Conservation (phyloP, 2,113 vertebrate genomes). For the Acanthochromis polyacanthus region DNA sequence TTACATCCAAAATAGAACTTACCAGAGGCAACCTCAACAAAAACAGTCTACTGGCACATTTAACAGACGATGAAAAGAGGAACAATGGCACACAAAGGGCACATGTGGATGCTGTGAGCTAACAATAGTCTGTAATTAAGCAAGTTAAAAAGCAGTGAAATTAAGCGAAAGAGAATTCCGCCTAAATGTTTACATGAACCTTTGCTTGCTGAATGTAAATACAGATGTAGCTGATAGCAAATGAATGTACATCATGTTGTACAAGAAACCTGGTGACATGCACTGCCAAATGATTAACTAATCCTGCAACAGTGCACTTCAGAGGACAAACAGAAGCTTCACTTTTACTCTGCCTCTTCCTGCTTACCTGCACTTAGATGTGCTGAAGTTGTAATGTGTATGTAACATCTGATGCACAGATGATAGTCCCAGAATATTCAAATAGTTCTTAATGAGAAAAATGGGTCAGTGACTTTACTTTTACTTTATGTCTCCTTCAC, state of each 20-base stretch:
- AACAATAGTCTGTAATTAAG: slow-evolving; percentile 41
- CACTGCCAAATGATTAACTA: slow-evolving; percentile 33
- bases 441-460: background rate
- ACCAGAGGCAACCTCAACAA: slow-evolving; percentile 60
- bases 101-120: slow-evolving; percentile 39
- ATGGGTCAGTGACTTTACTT: no score
- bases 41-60: slow-evolving; percentile 57
- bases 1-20: slow-evolving; percentile 79
- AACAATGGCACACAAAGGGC: slow-evolving; percentile 56
- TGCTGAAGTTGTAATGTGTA: background rate
- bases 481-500: no score
- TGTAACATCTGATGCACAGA: background rate
- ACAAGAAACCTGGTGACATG: slow-evolving; percentile 17
- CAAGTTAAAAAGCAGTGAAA: slow-evolving; percentile 23
- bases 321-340: slow-evolving; percentile 24
- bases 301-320: slow-evolving; percentile 14
- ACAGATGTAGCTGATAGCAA: slow-evolving; percentile 5
- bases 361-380: slow-evolving; percentile 14
- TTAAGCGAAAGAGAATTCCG: slow-evolving; percentile 24
- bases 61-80: slow-evolving; percentile 59
- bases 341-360: slow-evolving; percentile 14
- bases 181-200: slow-evolving; percentile 3
- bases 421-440: background rate
- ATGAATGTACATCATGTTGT: slow-evolving; percentile 12
- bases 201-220: slow-evolving; percentile 1